These are phyloP conservation scores for Microcaecilia unicolor DNA, from an alignment of 2,797 vertebrate species.

Conservation along the genomic window DNA sequence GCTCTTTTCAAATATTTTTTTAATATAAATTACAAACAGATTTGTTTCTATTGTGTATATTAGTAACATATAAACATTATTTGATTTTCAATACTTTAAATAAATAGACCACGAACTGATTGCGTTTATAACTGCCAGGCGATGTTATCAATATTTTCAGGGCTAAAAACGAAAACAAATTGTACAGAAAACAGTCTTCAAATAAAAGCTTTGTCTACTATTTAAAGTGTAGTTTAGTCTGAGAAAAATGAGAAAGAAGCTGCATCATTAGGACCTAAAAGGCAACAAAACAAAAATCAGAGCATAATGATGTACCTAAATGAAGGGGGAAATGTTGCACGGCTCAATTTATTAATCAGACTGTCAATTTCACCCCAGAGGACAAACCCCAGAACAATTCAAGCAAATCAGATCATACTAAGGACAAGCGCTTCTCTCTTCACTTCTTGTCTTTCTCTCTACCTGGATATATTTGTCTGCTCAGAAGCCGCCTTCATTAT, in stretches of 20 bases:
- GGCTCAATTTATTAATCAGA: conserved; percentile 99
- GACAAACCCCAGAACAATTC: conserved; percentile 93
- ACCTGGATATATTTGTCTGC: conserved; percentile 98
- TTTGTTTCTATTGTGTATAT: too few species aligned
- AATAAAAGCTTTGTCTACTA: conserved; percentile 47
- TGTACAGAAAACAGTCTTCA: too few species aligned
- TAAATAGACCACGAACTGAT: too few species aligned
- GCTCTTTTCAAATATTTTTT: too few species aligned
- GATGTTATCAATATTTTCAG: conserved; percentile 22
- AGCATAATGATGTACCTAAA: conserved; percentile 99
- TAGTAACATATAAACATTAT: too few species aligned
- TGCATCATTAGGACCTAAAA: conserved; percentile 67
- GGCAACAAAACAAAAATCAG: conserved; percentile 96
- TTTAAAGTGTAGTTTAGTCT: conserved; percentile 49
- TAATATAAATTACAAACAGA: too few species aligned
- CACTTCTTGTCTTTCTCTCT: conserved; percentile 82
- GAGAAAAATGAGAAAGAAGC: conserved; percentile 57
- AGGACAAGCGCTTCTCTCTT: conserved; percentile 79
- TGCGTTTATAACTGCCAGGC: too few species aligned
- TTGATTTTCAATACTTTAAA: too few species aligned
- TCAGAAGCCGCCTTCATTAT: conserved; percentile 96
- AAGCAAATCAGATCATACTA: conserved; percentile 77
- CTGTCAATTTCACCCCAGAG: conserved; percentile 99
- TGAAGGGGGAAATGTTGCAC: conserved; percentile 98
- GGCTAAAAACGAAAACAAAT: conserved; percentile 19